A percentile compares a stretch with the other conserved stretches of the same genome.
Conservation (phyloP, 2,888 invertebrate genomes). For the Hartigia nigra region DNA sequence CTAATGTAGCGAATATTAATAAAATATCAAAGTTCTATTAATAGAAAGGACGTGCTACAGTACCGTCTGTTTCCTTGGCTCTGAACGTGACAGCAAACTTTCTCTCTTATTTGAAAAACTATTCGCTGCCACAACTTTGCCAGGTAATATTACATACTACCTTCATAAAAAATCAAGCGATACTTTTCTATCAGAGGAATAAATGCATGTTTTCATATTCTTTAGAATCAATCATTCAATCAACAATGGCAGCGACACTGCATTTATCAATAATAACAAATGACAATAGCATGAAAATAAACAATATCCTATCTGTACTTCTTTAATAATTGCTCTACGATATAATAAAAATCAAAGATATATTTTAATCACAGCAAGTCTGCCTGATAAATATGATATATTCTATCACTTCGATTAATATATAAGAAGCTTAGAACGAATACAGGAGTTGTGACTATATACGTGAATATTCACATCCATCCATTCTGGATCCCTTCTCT, state of each 20-base stretch:
- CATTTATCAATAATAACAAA: too few relatives aligned
- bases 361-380: background rate
- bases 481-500: background rate
- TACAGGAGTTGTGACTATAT: background rate
- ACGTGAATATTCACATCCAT: background rate
- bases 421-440: background rate
- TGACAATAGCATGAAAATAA: background rate
- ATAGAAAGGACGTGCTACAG: background rate
- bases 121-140: too few relatives aligned
- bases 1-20: too few relatives aligned
- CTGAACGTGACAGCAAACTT: too few relatives aligned
- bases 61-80: too few relatives aligned
- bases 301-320: background rate
- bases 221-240: background rate
- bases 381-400: background rate
- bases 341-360: background rate
- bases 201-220: background rate
- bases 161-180: background rate
- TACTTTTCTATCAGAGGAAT: background rate
- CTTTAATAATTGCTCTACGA: background rate
- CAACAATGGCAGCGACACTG: too few relatives aligned
- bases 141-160: background rate
- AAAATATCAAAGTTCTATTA: background rate
- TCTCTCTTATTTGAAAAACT: too few relatives aligned
- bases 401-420: background rate